Conservation (phyloP, 2,113 vertebrate genomes). For the Budorcas taxicolor region DNA sequence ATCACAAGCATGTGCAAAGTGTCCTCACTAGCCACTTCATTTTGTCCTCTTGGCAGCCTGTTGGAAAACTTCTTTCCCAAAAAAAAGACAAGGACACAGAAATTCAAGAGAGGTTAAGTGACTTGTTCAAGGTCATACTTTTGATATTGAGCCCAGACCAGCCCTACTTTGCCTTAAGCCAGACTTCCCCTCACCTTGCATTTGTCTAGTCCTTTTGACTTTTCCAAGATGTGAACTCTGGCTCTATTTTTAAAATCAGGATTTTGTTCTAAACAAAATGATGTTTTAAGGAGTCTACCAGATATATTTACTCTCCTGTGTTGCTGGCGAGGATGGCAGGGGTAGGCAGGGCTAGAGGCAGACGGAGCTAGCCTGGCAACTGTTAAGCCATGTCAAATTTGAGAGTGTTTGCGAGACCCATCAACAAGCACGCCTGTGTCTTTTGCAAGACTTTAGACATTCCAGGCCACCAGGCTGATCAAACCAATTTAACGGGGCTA, state of each 20-base stretch:
- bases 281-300: not conserved
- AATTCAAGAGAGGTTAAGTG: not conserved
- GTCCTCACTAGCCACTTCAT: not conserved
- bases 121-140: not conserved
- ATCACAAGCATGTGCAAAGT: not conserved
- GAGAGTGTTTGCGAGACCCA: conserved; percentile 70
- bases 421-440: conserved; percentile 76
- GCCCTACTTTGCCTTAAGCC: not conserved
- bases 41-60: not conserved
- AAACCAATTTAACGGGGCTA: conserved; percentile 83
- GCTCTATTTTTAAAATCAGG: not conserved
- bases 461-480: conserved; percentile 82
- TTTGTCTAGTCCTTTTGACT: not conserved
- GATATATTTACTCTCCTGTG: not conserved
- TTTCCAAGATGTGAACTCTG: not conserved
- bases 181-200: not conserved
- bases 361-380: conserved; percentile 68
- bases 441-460: conserved; percentile 78
- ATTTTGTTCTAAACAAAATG: conserved; percentile 32
- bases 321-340: not conserved
- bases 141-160: not conserved
- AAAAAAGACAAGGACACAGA: not conserved
- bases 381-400: conserved; percentile 78
- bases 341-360: not conserved
- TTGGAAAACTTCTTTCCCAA: not conserved